Conservation (phyloP, 2,888 invertebrate genomes). For the Agrypnus murinus region DNA sequence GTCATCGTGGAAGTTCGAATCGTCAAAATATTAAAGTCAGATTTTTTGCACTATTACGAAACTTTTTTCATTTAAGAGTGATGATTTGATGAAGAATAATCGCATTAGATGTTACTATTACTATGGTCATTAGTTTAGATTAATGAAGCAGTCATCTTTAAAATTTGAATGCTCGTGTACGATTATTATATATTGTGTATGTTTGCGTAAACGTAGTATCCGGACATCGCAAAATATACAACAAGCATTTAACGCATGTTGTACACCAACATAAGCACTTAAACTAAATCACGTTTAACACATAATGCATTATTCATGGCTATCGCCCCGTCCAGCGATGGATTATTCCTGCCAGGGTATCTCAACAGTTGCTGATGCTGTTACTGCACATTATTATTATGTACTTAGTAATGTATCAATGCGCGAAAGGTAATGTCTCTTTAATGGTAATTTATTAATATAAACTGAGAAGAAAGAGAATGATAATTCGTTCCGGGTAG, state of each 20-base stretch:
- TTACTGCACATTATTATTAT: slow-evolving; percentile 11
- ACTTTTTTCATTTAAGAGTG: too few relatives aligned
- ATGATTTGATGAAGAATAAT: too few relatives aligned
- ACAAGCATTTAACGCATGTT: slow-evolving; percentile 47
- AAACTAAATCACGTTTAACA: slow-evolving; percentile 52
- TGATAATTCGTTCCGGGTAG: slow-evolving; percentile 42
- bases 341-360: slow-evolving; percentile 38
- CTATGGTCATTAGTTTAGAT: slow-evolving; percentile 41
- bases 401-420: not conserved
- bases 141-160: slow-evolving; percentile 47
- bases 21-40: too few relatives aligned
- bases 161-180: slow-evolving; percentile 37
- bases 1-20: too few relatives aligned
- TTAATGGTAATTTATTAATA: slow-evolving; percentile 38
- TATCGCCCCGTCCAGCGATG: slow-evolving; percentile 34
- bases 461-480: slow-evolving; percentile 39
- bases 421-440: slow-evolving; percentile 1
- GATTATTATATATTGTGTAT: not conserved
- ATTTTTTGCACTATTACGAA: too few relatives aligned
- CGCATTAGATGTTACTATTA: slow-evolving; percentile 40
- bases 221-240: slow-evolving; percentile 38
- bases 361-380: slow-evolving; percentile 42
- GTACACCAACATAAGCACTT: slow-evolving; percentile 48
- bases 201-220: slow-evolving; percentile 31
- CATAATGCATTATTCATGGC: slow-evolving; percentile 51